phyloP scores from a whole-genome alignment of 2,888 invertebrate species.

The Phania funesta region DNA sequence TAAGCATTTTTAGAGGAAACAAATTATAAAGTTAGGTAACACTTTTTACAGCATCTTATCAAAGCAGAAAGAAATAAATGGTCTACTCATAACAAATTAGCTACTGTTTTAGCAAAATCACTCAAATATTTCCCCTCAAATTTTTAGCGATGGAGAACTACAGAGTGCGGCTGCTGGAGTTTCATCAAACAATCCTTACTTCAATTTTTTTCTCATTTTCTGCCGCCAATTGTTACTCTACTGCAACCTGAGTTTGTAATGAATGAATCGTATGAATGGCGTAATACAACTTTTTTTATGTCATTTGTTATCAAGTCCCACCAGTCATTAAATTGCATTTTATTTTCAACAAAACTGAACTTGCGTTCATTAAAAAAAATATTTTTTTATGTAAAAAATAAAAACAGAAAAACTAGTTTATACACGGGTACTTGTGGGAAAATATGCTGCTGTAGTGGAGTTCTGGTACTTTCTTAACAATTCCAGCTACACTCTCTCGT shows the following conservation, averaged over 20 bases:
- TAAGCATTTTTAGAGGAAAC: too few relatives aligned
- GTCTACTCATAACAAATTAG: too few relatives aligned
- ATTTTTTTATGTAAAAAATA: not conserved
- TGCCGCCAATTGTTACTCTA: not conserved
- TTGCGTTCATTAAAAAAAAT: slow-evolving; percentile 18
- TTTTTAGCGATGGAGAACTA: too few relatives aligned
- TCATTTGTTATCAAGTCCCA: slow-evolving; percentile 35
- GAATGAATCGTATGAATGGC: slow-evolving; percentile 36
- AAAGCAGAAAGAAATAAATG: too few relatives aligned
- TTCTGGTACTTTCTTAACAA: slow-evolving; percentile 37
- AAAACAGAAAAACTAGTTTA: slow-evolving; percentile 49
- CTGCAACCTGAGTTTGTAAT: too few relatives aligned
- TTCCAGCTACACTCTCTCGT: slow-evolving; percentile 4
- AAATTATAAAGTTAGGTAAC: too few relatives aligned
- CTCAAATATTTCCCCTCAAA: too few relatives aligned
- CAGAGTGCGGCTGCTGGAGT: too few relatives aligned
- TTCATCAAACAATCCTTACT: not conserved
- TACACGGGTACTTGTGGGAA: slow-evolving; percentile 48
- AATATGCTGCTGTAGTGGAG: slow-evolving; percentile 21
- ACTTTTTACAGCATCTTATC: too few relatives aligned
- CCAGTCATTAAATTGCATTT: slow-evolving; percentile 43
- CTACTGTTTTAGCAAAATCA: too few relatives aligned
- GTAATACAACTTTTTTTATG: slow-evolving; percentile 39
- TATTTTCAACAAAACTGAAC: slow-evolving; percentile 24
- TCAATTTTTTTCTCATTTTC: not conserved